These are phyloP conservation scores for Mola mola DNA, from an alignment of 2,113 vertebrate species.

Conservation along the genomic window DNA sequence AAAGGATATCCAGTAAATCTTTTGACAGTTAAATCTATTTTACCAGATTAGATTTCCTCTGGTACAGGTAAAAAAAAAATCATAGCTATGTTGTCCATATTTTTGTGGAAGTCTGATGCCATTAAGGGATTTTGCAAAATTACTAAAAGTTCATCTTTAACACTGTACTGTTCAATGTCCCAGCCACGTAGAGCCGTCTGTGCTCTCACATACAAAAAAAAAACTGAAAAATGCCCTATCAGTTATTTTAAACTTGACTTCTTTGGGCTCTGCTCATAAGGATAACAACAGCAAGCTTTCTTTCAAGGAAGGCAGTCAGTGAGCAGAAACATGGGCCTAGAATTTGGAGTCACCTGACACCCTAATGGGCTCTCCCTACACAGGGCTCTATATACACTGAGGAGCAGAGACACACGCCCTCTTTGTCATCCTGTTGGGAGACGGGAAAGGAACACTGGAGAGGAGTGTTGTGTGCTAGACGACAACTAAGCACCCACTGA, in stretches of 20 bases:
- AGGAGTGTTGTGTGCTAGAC: conserved; percentile 45
- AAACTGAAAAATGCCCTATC: neutral
- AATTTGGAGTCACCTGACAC: conserved; percentile 80
- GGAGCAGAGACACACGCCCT: conserved; percentile 58
- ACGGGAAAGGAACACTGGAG: conserved; percentile 48
- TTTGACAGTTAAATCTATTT: no score
- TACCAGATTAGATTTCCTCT: no score
- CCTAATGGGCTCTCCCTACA: conserved; percentile 54
- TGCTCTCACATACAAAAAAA: neutral
- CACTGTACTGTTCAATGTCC: neutral
- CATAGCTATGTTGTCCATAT: no score
- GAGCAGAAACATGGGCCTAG: conserved; percentile 58
- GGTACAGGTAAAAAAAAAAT: no score
- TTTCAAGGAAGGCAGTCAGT: conserved; percentile 34
- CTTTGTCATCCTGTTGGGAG: conserved; percentile 62
- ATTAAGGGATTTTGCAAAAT: neutral
- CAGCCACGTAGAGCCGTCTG: neutral
- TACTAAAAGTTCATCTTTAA: neutral
- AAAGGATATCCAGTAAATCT: no score
- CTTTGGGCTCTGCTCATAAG: neutral
- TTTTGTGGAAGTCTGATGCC: neutral
- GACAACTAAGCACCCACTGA: conserved; percentile 33
- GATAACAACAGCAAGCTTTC: conserved; percentile 6
- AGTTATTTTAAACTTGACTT: neutral
- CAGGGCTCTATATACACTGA: conserved; percentile 66